Base-by-base conservation (phyloP, 2,113 vertebrate genomes). In the Copsychus sechellarum region DNA sequence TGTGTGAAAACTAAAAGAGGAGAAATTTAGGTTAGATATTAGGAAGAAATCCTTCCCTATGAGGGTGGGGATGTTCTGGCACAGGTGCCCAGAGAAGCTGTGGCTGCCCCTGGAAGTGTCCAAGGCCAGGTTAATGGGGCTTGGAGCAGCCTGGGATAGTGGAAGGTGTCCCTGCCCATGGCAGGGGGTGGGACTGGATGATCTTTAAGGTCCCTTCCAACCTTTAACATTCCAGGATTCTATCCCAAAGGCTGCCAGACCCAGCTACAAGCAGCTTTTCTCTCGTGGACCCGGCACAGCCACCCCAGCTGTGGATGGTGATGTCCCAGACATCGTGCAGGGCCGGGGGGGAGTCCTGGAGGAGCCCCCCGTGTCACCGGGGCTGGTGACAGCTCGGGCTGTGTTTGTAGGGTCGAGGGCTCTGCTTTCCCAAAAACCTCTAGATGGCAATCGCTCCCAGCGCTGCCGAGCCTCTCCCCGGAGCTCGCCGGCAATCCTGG, bases 401-500 rank as follows among this genome's bases (percentile, higher is more conserved):
- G 65, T 0, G 17, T 1, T 2, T 1, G 42, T 0, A 19, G 56
- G 12, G 6, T 1, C 3, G 33, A 23, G 42, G 53, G 22, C 79
- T 24, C 4, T 1, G 11, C 2, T 58, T 33, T 3, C 71, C 64
- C 53, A 1, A 4, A 5, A 56, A 6, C 95, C 95, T 91, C 94
- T 95, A 96, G 95, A 78, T 95, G 95, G 94, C 92, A 89, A 95
- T 93, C 62, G 62, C 90, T 86, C 0, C 8, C 86, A 94, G 92
- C 76, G 13, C 82, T 72, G 88, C 65, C 5, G 56, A 69, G 58
- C 45, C 26, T 17, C 31, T 11, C 10, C 26, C 45, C 4, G 2
- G 31, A 62, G 77, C 84, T 48, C 2, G 1, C 40, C 1, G 53
- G 23, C 17, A 22, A 36, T 5, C 2, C 15, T 0, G 56, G 12